Base-by-base conservation (phyloP, 2,797 vertebrate species). In the Heteromormyrus szaboi region DNA sequence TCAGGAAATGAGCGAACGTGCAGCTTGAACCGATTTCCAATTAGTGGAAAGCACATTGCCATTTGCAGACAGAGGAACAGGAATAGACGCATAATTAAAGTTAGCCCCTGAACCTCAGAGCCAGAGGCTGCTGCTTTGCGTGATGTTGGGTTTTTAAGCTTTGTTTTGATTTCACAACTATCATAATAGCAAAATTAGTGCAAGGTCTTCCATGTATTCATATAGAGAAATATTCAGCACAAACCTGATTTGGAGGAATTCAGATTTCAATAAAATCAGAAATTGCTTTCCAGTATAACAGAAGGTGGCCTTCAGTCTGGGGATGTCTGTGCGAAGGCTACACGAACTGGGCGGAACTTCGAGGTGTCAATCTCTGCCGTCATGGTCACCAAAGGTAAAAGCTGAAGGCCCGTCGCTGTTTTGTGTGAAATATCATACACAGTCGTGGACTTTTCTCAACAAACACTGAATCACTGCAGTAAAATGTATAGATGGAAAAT, bases 11-110 rank as follows among this genome's bases (percentile, higher is more conserved):
- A 54, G 48, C 8, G 86, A 89, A 83, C 41, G 68, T 87, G 33
- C 68, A 89, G 68, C 11, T 25, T 17, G 33, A 53, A 87, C 86
- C 44, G n/a, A 89, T 87, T 87, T 87, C 48, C 86, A 89, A 89
- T 89, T 87, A 89, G 84, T 41, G 29, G 17, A 11, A 76, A 79
- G 41, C 54, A 8, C 59, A 41, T 87, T 83, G 85, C 65, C 85
- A 79, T 86, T 85, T 54, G 22, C 41, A 79, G 22, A 65, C 25
- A 19, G 41, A 46, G 62, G 14, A 48, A 51, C 46, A 22, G 46
- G 6, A 84, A 44, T 48, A 62, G 50, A 54, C 1, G 8, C 8
- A 25, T 85, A 51, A 85, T 51, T 85, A 51, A 85, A 51, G 83
- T 85, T 50, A 85, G 17, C 17, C 72, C 37, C 72, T 79, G 37